Conservation (phyloP, 2,113 vertebrate genomes). For the Limanda limanda region DNA sequence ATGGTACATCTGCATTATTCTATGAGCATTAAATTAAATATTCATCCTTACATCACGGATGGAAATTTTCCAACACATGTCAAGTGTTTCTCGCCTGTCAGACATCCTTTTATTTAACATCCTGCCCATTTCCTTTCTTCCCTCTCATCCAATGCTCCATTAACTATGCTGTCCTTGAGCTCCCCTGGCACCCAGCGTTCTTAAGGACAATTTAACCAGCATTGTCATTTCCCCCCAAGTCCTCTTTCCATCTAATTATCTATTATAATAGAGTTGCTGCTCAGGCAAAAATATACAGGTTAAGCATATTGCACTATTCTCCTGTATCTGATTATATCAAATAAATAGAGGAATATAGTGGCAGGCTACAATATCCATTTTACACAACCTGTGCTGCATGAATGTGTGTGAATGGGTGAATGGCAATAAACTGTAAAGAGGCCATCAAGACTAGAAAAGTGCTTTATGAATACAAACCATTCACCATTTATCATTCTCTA, state of each 20-base stretch:
- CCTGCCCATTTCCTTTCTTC: constrained; percentile 50
- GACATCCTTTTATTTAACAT: constrained; percentile 39
- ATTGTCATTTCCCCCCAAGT: constrained; percentile 34
- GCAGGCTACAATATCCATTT: neutral
- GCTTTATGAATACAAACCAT: neutral
- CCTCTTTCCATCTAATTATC: constrained; percentile 38
- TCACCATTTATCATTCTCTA: neutral
- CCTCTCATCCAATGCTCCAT: constrained; percentile 67
- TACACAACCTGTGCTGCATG: neutral
- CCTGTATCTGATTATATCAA: constrained; percentile 9
- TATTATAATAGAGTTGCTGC: constrained; percentile 35
- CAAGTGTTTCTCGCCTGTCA: constrained; percentile 41
- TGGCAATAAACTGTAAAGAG: too few relatives aligned
- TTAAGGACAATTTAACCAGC: constrained; percentile 40
- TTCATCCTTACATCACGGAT: constrained; percentile 46
- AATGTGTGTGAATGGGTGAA: too few relatives aligned
- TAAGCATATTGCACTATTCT: neutral
- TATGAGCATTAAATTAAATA: neutral
- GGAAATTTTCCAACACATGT: constrained; percentile 19
- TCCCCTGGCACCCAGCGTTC: constrained; percentile 54
- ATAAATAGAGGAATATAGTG: neutral
- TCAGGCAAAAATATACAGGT: constrained; percentile 18
- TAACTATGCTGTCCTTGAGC: constrained; percentile 72
- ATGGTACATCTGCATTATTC: neutral
- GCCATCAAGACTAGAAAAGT: too few relatives aligned